Evolutionary conservation across 30 jellyfish, hydroid and myxozoan genomes (phyloP).

Genomic region (Clytia hemisphaerica): DNA sequence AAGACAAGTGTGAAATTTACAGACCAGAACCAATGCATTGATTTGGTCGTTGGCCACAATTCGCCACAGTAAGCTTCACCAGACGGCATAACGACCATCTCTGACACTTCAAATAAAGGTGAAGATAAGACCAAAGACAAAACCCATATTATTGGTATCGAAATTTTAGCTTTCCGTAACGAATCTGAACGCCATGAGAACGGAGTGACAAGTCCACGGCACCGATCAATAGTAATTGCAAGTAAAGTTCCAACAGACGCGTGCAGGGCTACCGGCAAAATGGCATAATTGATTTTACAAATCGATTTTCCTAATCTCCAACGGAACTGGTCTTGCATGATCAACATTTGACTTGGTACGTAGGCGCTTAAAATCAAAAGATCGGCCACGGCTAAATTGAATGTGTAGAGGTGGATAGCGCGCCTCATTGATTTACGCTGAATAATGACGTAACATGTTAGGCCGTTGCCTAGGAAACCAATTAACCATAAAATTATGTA

Average conservation of each 20-base stretch:
- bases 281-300: slow-evolving; percentile 43
- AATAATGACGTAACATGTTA: slow-evolving; percentile 67
- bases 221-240: slow-evolving; percentile 57
- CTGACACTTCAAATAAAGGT: slow-evolving; percentile 50
- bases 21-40: not conserved
- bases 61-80: not conserved
- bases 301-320: slow-evolving; percentile 62
- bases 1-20: not conserved
- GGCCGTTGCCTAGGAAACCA: slow-evolving; percentile 73
- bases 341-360: slow-evolving; percentile 48
- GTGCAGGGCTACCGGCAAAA: slow-evolving; percentile 38
- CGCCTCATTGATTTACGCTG: slow-evolving; percentile 77
- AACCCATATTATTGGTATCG: slow-evolving; percentile 51
- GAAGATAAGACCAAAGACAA: slow-evolving; percentile 25
- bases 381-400: slow-evolving; percentile 54
- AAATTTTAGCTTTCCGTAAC: slow-evolving; percentile 5
- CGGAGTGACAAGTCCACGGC: slow-evolving; percentile 50
- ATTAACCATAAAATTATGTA: slow-evolving; percentile 37
- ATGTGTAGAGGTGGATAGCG: slow-evolving; percentile 49
- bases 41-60: slow-evolving; percentile 2
- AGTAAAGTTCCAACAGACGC: slow-evolving; percentile 48
- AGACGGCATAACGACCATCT: slow-evolving; percentile 1
- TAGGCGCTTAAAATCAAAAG: slow-evolving; percentile 34
- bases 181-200: slow-evolving; percentile 52
- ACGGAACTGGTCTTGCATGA: slow-evolving; percentile 18